Evolutionary conservation across 2,113 vertebrate genomes (phyloP), one percentile per base, ranked within the genome.

Genomic region (Piliocolobus tephrosceles): DNA sequence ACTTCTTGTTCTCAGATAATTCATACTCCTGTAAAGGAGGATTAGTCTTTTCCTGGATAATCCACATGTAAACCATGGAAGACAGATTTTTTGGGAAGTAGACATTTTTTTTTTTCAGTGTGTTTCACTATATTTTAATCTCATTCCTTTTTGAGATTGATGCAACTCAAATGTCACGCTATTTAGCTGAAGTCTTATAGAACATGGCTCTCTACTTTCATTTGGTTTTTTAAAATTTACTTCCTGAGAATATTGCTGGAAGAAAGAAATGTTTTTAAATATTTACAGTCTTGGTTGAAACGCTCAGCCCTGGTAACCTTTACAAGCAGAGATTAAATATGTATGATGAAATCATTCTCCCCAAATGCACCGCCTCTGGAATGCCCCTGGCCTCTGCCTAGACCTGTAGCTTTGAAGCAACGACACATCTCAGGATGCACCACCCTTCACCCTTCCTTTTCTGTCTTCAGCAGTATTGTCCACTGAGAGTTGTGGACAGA

Each of bases 221-320:
- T 86, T 64, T 82, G 32, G 20, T 86, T 89, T 55, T 55, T 55
- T 2, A 20, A 55, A 55, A 68, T 66, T 43, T 88, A 82, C 96
- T 96, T 97, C 9, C 82, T 93, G 72, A 95, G 79, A 89, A 64
- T 6, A 83, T 93, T 40, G 80, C 27, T 45, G 25, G 8, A 89
- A 88, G 40, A 91, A 97, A 94, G 81, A 84, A 35, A 16, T 11
- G 9, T 27, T 96, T 97, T 95, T 35, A 86, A 94, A 80, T 87
- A 20, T 6, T 82, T 80, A 92, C 83, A 55, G 45, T 75, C 23
- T 95, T 86, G 32, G 30, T 82, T 83, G 64, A 96, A 95, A 91
- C 72, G 50, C 12, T 52, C 38, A 95, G 32, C 22, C 13, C 68
- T 70, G 30, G 55, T 91, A 43, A 66, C 8, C 8, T 92, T 88